Conservation (phyloP, 1,140 invertebrate genomes). For the Bombus balteatus region DNA sequence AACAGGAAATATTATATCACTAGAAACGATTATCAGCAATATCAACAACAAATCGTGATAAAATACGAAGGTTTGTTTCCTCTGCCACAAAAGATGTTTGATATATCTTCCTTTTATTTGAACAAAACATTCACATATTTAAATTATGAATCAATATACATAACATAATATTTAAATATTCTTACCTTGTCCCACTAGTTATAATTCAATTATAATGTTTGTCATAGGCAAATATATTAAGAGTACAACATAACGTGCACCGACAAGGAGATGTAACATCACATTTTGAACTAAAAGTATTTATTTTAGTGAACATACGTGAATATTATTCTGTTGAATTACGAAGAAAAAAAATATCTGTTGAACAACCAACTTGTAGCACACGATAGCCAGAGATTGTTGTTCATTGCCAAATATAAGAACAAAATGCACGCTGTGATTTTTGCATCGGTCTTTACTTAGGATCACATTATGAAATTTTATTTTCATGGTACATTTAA, state of each 20-base stretch:
- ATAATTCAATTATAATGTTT: not conserved
- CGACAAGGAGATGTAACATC: not conserved
- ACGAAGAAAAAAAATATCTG: not conserved
- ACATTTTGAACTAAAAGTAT: not conserved
- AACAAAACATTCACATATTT: no score
- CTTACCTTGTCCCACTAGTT: not conserved
- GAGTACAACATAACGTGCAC: not conserved
- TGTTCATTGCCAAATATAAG: not conserved
- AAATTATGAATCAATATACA: not conserved
- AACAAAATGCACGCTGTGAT: not conserved
- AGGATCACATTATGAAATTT: not conserved
- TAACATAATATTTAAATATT: not conserved
- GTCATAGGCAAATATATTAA: not conserved
- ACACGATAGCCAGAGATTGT: no score
- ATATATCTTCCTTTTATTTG: not conserved
- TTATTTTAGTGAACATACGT: not conserved
- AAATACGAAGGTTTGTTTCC: not conserved
- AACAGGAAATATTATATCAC: not conserved
- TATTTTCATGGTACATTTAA: not conserved
- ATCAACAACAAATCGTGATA: not conserved
- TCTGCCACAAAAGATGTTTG: not conserved
- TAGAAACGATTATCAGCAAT: not conserved
- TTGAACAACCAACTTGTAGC: not conserved
- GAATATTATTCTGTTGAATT: not conserved
- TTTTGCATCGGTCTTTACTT: not conserved